Conservation (phyloP, 2,113 vertebrate genomes). For the Toxotes jaculatrix region DNA sequence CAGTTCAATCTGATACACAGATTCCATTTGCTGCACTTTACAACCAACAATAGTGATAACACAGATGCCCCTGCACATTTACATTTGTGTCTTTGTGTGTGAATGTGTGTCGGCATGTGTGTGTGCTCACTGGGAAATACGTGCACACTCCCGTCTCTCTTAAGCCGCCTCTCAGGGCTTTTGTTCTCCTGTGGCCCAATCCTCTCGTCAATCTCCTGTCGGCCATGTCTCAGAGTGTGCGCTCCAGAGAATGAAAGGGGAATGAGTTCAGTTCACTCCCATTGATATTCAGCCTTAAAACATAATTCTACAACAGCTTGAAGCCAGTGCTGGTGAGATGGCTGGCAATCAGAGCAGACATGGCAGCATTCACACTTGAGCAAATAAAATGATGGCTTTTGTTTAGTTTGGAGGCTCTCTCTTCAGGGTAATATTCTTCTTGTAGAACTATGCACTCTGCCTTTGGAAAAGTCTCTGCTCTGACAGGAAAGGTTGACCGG, state of each 20-base stretch:
- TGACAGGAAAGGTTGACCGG: conserved; percentile 73
- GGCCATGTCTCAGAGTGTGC: conserved; percentile 31
- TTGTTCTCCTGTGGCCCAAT: conserved; percentile 66
- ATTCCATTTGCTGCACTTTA: conserved; percentile 76
- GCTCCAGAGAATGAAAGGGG: conserved; percentile 52
- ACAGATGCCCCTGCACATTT: conserved; percentile 52
- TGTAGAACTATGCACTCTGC: conserved; percentile 32
- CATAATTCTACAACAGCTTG: conserved; percentile 21
- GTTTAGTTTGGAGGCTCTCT: conserved; percentile 42
- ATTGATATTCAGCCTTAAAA: conserved; percentile 54
- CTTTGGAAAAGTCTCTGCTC: conserved; percentile 40
- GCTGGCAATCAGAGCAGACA: conserved; percentile 47
- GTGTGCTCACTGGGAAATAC: conserved; percentile 1
- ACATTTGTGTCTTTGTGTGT: conserved; percentile 20
- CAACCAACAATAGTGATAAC: conserved; percentile 67
- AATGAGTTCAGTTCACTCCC: conserved; percentile 49
- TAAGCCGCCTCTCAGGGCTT: conserved; percentile 62
- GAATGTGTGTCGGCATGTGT: background rate
- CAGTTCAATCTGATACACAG: conserved; percentile 79
- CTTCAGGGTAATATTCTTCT: conserved; percentile 29
- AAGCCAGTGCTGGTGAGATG: conserved; percentile 21
- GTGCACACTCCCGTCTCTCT: conserved; percentile 27
- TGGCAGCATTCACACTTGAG: conserved; percentile 23
- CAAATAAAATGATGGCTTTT: conserved; percentile 62
- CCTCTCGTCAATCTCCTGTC: conserved; percentile 68